Evolutionary conservation across 1,140 invertebrate species (phyloP).

Genomic region (Drosophila mayri): DNA sequence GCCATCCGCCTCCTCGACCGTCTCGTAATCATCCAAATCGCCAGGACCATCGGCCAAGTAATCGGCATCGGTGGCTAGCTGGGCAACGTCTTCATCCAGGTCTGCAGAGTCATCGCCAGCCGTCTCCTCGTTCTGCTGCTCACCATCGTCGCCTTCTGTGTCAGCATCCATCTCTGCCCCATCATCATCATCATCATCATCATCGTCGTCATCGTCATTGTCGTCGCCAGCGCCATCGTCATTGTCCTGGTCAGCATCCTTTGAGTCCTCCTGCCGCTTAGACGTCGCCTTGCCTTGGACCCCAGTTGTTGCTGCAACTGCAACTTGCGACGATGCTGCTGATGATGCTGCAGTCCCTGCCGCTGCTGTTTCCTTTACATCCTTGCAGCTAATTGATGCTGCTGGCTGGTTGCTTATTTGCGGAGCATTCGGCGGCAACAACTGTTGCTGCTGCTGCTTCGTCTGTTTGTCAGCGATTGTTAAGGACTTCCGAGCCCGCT

Average conservation of each 20-base stretch:
- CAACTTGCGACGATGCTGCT: conserved; percentile 19
- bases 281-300: conserved; percentile 49
- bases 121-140: conserved; percentile 23
- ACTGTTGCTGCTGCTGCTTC: conserved; percentile 44
- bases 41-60: conserved; percentile 66
- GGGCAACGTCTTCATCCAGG: conserved; percentile 63
- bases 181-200: conserved; percentile 17
- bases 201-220: conserved; percentile 27
- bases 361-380: conserved; percentile 49
- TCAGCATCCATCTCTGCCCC: conserved; percentile 30
- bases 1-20: conserved; percentile 37
- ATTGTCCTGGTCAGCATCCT: conserved; percentile 18
- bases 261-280: conserved; percentile 22
- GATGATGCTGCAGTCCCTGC: conserved; percentile 27
- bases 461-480: conserved; percentile 47
- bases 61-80: conserved; percentile 53
- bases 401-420: conserved; percentile 80
- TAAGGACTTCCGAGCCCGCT: conserved; percentile 75
- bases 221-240: conserved; percentile 18
- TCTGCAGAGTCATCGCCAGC: conserved; percentile 48
- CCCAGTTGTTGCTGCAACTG: conserved; percentile 28
- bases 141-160: conserved; percentile 22
- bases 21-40: conserved; percentile 66
- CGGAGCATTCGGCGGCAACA: conserved; percentile 70
- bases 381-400: conserved; percentile 61